These are phyloP conservation scores for Dipodomys spectabilis DNA, from an alignment of 2,113 vertebrate genomes.

Conservation along the genomic window DNA sequence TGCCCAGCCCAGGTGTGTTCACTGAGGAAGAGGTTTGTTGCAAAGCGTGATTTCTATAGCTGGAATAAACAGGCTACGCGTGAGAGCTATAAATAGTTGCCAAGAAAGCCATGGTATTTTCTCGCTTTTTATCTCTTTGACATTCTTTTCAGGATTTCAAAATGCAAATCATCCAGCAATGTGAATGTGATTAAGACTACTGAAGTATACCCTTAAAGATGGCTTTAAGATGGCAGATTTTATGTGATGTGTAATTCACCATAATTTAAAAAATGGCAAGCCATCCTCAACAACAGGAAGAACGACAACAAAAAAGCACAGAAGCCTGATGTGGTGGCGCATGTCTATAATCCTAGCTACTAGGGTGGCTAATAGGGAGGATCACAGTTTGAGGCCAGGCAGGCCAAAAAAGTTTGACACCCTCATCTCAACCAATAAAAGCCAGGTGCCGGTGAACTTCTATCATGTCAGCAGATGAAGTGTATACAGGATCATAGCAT, in stretches of 20 bases:
- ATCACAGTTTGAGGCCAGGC: too few species aligned
- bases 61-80: background rate
- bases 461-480: too few species aligned
- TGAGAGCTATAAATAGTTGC: background rate
- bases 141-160: conserved; percentile 26
- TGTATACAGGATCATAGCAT: too few species aligned
- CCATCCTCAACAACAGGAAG: background rate
- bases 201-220: background rate
- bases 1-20: background rate
- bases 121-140: background rate
- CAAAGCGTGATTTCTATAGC: background rate
- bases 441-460: too few species aligned
- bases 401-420: too few species aligned
- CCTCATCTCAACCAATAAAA: too few species aligned
- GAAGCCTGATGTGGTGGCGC: too few species aligned
- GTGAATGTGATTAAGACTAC: background rate
- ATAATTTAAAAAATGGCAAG: background rate
- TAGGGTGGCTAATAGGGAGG: too few species aligned
- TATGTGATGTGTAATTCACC: background rate
- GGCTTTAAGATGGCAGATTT: background rate
- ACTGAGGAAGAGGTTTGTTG: background rate
- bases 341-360: too few species aligned
- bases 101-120: background rate
- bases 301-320: too few species aligned
- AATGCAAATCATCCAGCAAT: background rate